Conservation (phyloP, 1,140 invertebrate species). For the Diorhabda sublineata region DNA sequence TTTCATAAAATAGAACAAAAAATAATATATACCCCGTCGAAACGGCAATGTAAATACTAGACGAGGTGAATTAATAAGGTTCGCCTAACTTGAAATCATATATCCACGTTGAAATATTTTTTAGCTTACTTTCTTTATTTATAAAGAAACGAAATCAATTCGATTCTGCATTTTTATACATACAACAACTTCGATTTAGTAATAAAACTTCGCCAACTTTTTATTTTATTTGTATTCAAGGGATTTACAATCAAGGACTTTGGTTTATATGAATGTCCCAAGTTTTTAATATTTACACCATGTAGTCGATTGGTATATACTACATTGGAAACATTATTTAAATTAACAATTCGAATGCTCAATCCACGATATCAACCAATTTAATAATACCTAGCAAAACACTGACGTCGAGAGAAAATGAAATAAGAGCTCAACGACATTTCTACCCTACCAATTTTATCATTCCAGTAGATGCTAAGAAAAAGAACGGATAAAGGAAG, state of each 20-base stretch:
- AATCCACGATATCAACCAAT: background rate
- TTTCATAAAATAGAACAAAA: background rate
- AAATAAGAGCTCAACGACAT: background rate
- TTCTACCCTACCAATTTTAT: slow-evolving; percentile 2
- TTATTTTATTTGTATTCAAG: too few species aligned
- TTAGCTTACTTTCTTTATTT: background rate
- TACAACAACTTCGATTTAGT: too few species aligned
- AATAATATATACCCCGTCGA: background rate
- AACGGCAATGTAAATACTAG: background rate
- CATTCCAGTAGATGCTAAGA: background rate
- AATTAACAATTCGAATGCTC: too few species aligned
- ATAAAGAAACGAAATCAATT: too few species aligned
- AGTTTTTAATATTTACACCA: too few species aligned
- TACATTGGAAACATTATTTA: too few species aligned
- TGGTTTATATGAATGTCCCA: too few species aligned
- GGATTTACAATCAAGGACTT: too few species aligned
- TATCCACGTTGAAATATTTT: slow-evolving; percentile 3
- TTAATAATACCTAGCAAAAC: background rate
- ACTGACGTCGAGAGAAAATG: background rate
- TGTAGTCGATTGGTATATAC: too few species aligned
- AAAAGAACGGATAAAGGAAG: background rate
- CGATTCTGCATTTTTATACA: too few species aligned
- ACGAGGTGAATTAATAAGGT: background rate
- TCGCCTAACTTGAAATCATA: background rate
- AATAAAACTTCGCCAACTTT: too few species aligned